phyloP scores from a whole-genome alignment of 2,888 invertebrate species.

The Nomada ruficornis region DNA sequence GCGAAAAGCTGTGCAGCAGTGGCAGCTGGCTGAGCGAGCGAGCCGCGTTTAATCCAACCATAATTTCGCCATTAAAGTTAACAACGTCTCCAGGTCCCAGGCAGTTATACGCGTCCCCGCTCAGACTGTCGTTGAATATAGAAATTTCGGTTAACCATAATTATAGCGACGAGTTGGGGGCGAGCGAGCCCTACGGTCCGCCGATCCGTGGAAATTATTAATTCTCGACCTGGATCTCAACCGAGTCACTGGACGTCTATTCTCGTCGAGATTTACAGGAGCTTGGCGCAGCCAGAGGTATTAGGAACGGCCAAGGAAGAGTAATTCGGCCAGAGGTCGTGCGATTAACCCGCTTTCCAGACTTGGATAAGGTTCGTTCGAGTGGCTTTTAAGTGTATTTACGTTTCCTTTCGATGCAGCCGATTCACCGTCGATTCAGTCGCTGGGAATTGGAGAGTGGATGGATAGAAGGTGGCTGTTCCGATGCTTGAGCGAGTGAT shows the following conservation, averaged over 20 bases:
- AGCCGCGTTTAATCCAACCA: slow-evolving; percentile 50
- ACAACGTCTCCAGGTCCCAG: slow-evolving; percentile 46
- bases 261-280: slow-evolving; percentile 8
- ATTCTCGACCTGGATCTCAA: slow-evolving; percentile 45
- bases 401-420: slow-evolving; percentile 38
- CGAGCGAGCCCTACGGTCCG: slow-evolving; percentile 28
- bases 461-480: neutral
- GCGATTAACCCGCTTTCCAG: slow-evolving; percentile 30
- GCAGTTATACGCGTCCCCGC: slow-evolving; percentile 22
- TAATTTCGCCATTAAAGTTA: slow-evolving; percentile 67
- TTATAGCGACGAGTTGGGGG: slow-evolving; percentile 32
- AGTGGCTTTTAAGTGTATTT: slow-evolving; percentile 38
- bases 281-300: neutral
- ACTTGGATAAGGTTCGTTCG: neutral
- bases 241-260: slow-evolving; percentile 33
- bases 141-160: slow-evolving; percentile 65
- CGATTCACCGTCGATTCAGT: slow-evolving; percentile 12
- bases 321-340: neutral
- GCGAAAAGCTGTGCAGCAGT: slow-evolving; percentile 23
- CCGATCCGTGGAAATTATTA: slow-evolving; percentile 50
- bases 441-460: neutral
- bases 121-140: slow-evolving; percentile 58
- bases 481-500: neutral
- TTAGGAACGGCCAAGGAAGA: neutral
- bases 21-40: slow-evolving; percentile 7